Evolutionary conservation across 2,113 vertebrate genomes (phyloP).

Genomic region (Psilopsiagon aurifrons): DNA sequence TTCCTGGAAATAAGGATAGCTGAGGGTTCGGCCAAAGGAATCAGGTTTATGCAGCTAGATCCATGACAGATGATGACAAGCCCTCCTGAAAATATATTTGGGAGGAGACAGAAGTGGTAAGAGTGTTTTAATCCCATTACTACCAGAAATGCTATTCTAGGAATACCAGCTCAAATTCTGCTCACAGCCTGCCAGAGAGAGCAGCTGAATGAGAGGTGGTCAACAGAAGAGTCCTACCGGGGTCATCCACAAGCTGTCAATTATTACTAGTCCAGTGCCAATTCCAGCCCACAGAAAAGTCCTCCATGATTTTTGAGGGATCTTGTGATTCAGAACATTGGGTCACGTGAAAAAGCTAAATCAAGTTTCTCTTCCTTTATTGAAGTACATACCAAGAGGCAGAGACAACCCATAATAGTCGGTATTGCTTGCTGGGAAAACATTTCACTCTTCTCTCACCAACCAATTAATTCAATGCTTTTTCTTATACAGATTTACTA

Average conservation of each 20-base stretch:
- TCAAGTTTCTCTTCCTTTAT: not conserved
- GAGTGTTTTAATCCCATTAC: not conserved
- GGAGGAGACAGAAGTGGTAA: not conserved
- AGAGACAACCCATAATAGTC: not conserved
- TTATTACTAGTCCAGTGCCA: not conserved
- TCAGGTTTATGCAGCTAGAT: not conserved
- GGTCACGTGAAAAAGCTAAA: not conserved
- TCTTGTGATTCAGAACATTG: not conserved
- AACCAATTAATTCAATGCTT: not conserved
- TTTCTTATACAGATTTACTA: not conserved
- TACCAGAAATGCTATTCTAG: not conserved
- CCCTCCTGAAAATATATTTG: not conserved
- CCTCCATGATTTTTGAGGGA: not conserved
- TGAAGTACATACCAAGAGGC: rapidly evolving
- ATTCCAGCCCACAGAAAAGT: not conserved
- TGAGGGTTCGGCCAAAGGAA: not conserved
- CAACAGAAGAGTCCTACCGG: not conserved
- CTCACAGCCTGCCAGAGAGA: not conserved
- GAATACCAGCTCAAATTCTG: not conserved
- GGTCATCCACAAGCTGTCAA: not conserved
- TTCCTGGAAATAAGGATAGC: constrained; percentile 21
- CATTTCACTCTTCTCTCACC: not conserved
- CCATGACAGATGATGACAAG: not conserved
- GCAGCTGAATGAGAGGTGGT: not conserved
- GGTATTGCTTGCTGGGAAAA: not conserved